Evolutionary conservation across 2,113 vertebrate species (phyloP).

Genomic region (Xyrauchen texanus): DNA sequence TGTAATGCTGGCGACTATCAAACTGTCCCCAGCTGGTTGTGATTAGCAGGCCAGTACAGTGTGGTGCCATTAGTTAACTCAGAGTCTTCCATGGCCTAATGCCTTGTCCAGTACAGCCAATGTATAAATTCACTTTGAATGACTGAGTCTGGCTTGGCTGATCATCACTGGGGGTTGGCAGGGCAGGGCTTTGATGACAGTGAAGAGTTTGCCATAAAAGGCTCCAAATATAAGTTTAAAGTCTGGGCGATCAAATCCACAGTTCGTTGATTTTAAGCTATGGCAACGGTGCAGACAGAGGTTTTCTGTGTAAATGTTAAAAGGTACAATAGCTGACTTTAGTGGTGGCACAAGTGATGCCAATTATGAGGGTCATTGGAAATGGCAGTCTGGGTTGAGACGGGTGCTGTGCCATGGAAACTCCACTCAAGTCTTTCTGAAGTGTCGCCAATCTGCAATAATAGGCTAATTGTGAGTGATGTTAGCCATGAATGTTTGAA

Average conservation of each 20-base stretch:
- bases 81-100: slow-evolving; percentile 46
- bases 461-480: slow-evolving; percentile 22
- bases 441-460: slow-evolving; percentile 22
- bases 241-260: slow-evolving; percentile 48
- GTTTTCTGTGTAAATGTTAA: slow-evolving; percentile 52
- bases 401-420: slow-evolving; percentile 18
- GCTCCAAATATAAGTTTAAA: slow-evolving; percentile 53
- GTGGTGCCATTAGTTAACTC: slow-evolving; percentile 40
- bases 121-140: slow-evolving; percentile 8
- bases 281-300: neutral
- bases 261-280: slow-evolving; percentile 5
- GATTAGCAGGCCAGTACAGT: neutral
- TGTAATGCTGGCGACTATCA: slow-evolving; percentile 9
- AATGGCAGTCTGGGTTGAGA: slow-evolving; percentile 38
- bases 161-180: slow-evolving; percentile 38
- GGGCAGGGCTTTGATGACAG: slow-evolving; percentile 57
- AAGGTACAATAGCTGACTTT: slow-evolving; percentile 52
- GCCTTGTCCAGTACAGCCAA: slow-evolving; percentile 37
- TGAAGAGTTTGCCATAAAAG: slow-evolving; percentile 60
- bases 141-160: slow-evolving; percentile 41
- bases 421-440: slow-evolving; percentile 25
- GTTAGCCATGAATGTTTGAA: slow-evolving; percentile 2
- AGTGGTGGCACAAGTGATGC: slow-evolving; percentile 44
- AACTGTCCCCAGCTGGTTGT: slow-evolving; percentile 21
- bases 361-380: slow-evolving; percentile 53